Conservation (phyloP, 2,113 vertebrate species). For the Alexandromys fortis region DNA sequence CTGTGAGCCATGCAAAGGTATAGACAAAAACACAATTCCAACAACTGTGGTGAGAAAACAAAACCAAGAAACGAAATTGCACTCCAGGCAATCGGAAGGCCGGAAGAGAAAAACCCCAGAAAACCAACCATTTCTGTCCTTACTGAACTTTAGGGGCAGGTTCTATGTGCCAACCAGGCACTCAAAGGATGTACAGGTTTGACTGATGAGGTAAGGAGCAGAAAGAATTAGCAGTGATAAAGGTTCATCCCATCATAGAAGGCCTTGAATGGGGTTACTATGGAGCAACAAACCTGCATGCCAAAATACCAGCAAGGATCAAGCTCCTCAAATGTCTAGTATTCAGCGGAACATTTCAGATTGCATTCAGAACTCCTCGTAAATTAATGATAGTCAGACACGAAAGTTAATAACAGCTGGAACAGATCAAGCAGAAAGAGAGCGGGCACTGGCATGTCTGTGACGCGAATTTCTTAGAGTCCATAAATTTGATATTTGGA, state of each 20-base stretch:
- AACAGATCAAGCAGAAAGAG: conserved; percentile 67
- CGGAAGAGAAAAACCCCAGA: background rate
- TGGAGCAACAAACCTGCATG: background rate
- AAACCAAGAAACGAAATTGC: background rate
- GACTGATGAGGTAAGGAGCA: background rate
- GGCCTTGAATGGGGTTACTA: background rate
- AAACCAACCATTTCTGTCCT: background rate
- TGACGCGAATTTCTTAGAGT: conserved; percentile 71
- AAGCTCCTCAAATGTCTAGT: background rate
- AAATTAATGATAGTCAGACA: conserved; percentile 75
- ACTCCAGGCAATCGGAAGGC: background rate
- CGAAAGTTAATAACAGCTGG: conserved; percentile 75
- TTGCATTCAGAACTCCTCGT: conserved; percentile 47
- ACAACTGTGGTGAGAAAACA: background rate
- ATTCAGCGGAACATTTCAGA: conserved; percentile 61
- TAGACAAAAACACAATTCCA: background rate
- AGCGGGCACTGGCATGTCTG: conserved; percentile 48
- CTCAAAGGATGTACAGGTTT: background rate
- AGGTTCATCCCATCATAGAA: rapidly evolving
- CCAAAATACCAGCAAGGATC: conserved; percentile 17
- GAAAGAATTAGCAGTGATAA: background rate
- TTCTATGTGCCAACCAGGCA: rapidly evolving
- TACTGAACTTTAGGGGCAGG: background rate
- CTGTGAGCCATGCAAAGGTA: background rate
- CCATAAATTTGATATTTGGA: conserved; percentile 76